Percentiles rank a stretch among this genome's conserved stretches.
These are phyloP conservation scores for Chaetodon trifasciatus DNA, from an alignment of 2,797 vertebrate genomes.

Conservation along the genomic window DNA sequence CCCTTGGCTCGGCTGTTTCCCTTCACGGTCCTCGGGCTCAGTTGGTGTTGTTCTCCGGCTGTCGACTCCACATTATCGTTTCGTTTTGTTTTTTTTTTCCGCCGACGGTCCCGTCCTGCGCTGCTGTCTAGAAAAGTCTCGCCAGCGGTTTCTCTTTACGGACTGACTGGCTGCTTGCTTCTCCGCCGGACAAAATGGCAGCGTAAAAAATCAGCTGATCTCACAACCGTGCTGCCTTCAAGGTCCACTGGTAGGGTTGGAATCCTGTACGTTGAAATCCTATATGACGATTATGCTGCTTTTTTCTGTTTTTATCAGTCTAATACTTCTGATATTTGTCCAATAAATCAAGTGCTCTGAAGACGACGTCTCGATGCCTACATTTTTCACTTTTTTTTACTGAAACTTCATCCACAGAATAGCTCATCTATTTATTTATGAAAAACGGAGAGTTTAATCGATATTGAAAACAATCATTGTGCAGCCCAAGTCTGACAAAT, in stretches of 20 bases:
- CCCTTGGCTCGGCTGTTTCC: conserved; percentile 10
- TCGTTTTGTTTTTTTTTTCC: background rate
- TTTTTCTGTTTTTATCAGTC: too few species aligned
- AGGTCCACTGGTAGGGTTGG: fast-evolving
- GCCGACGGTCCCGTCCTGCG: conserved; percentile 29
- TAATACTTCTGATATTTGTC: too few species aligned
- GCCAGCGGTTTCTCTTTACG: conserved; percentile 49
- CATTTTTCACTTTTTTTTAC: too few species aligned
- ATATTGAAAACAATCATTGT: too few species aligned
- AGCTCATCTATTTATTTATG: too few species aligned
- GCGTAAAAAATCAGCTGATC: conserved; percentile 88
- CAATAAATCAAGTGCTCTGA: too few species aligned
- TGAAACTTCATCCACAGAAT: too few species aligned
- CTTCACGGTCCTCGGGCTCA: conserved; percentile 35
- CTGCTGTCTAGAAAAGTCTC: conserved; percentile 39
- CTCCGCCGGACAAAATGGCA: conserved; percentile 88
- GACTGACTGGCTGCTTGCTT: conserved; percentile 55
- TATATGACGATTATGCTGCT: too few species aligned
- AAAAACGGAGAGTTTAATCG: too few species aligned
- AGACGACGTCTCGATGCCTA: too few species aligned
- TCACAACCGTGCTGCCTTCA: conserved; percentile 75
- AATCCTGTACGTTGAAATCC: fast-evolving
- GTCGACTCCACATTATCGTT: conserved; percentile 33
- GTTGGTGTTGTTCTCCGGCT: conserved; percentile 33
- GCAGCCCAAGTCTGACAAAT: too few species aligned